Conservation (phyloP, 1,140 invertebrate genomes). For the Olivierus martensii region DNA sequence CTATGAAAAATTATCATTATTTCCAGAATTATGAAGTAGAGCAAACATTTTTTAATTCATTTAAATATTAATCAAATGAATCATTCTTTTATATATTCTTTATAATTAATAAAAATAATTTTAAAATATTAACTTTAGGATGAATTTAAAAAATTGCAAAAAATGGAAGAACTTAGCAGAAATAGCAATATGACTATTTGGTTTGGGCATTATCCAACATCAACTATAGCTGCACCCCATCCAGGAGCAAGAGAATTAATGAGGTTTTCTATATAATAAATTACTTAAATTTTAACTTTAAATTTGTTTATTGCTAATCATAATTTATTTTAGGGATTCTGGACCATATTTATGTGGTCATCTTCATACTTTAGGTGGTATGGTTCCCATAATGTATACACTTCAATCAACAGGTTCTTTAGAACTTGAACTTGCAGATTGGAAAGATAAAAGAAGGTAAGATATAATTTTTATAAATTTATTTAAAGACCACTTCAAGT, state of each 20-base stretch:
- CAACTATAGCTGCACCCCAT: slow-evolving; percentile 55
- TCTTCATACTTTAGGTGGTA: slow-evolving; percentile 64
- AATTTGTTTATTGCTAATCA: neutral
- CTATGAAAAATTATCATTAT: too few relatives aligned
- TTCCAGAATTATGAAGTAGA: too few relatives aligned
- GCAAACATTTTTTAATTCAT: too few relatives aligned
- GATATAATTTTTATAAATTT: slow-evolving; percentile 9
- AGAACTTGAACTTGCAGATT: slow-evolving; percentile 83
- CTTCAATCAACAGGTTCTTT: slow-evolving; percentile 66
- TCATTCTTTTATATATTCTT: too few relatives aligned
- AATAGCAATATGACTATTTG: slow-evolving; percentile 45
- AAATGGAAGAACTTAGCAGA: neutral
- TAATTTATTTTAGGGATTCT: slow-evolving; percentile 29
- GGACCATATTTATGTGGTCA: slow-evolving; percentile 83
- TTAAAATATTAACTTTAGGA: neutral
- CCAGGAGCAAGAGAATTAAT: slow-evolving; percentile 40
- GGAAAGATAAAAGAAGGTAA: slow-evolving; percentile 82
- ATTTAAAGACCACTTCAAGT: too few relatives aligned
- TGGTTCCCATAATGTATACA: slow-evolving; percentile 73
- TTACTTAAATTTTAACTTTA: neutral
- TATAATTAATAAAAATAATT: too few relatives aligned
- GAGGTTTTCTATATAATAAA: slow-evolving; percentile 23
- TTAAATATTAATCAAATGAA: too few relatives aligned
- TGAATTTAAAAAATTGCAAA: slow-evolving; percentile 1
- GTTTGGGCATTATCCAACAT: slow-evolving; percentile 91